Evolutionary conservation across 2,113 vertebrate species (phyloP), one percentile per base, ranked within the genome.

Genomic region (Athene cunicularia): DNA sequence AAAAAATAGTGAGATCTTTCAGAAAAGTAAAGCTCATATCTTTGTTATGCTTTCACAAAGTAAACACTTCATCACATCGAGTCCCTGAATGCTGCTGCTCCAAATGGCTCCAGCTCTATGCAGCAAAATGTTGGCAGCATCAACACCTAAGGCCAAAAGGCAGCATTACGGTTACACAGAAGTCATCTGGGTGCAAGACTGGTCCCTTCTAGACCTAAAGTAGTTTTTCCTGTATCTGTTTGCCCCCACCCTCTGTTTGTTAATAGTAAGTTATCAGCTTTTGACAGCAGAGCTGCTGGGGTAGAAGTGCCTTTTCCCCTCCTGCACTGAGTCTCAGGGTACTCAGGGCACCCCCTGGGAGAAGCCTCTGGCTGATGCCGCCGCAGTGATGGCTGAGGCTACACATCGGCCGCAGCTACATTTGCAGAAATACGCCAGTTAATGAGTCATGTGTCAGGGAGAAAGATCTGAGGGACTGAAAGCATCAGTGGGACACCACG

Each of bases 361-460:
- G 23, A 3, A 58, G 19, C 19, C 23, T 37, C 33, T 24, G 49
- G 20, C 6, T 84, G 30, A 33, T 33, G 39, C 33, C 76, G 26
- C 26, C 39, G 43, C 64, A 71, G 8, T 0, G 0, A 53, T 55
- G 27, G 22, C 45, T 14, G 20, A 68, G n/a, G 30, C 21, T 12
- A 8, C 9, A 5, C 45, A 47, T 21, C 20, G 17, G 20, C 45
- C 19, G 8, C 45, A 47, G 18, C 13, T 26, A 4, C 24, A 3
- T 26, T 27, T 49, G 28, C 67, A 81, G 37, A 47, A 63, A 74
- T 35, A 27, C 4, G 13, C 6, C 52, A 41, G 2, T 55, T 67
- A 80, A 33, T 14, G 10, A 64, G 19, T 19, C 14, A 3, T 5
- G n/a, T 15, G 10, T 55, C 45, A 55, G 35, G 13, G 80, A 64